Evolutionary conservation across 2,888 invertebrate genomes (phyloP).

Genomic region (Acrobasis repandana): DNA sequence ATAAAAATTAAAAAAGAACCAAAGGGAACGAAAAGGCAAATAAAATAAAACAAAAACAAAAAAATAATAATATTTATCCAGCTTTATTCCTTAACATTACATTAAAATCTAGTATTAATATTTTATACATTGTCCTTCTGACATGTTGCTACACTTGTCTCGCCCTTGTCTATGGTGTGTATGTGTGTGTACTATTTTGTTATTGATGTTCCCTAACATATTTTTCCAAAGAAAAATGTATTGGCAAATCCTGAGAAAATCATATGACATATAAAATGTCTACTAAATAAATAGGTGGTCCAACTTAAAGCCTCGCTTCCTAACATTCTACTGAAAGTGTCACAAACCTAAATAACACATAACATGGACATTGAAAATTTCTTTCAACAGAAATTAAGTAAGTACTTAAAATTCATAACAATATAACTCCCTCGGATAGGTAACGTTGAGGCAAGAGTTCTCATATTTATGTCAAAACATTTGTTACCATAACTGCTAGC

Average conservation of each 20-base stretch:
- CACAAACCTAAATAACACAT: constrained; percentile 41
- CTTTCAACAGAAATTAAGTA: constrained; percentile 50
- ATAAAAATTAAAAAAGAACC: constrained; percentile 29
- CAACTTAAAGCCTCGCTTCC: constrained; percentile 59
- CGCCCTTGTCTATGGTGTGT: constrained; percentile 49
- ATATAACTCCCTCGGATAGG: constrained; percentile 50
- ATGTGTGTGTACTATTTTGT: constrained; percentile 55
- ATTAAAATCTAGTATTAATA: constrained; percentile 77
- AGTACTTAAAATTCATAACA: constrained; percentile 44
- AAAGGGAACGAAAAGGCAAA: constrained; percentile 35
- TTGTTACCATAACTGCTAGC: constrained; percentile 37
- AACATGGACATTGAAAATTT: constrained; percentile 36
- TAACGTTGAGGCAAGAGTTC: constrained; percentile 64
- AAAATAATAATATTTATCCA: constrained; percentile 79
- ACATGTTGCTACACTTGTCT: constrained; percentile 59
- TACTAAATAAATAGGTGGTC: constrained; percentile 57
- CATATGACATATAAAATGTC: constrained; percentile 38
- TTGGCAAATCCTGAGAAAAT: constrained; percentile 28
- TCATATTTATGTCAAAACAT: constrained; percentile 44
- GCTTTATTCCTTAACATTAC: constrained; percentile 80
- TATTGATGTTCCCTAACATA: constrained; percentile 33
- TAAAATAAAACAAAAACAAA: constrained; percentile 71
- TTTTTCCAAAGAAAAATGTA: constrained; percentile 39
- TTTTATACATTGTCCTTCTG: constrained; percentile 78
- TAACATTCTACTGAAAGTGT: constrained; percentile 43